Evolutionary conservation across 1,140 invertebrate genomes (phyloP).

Genomic region (Araneus ventricosus): DNA sequence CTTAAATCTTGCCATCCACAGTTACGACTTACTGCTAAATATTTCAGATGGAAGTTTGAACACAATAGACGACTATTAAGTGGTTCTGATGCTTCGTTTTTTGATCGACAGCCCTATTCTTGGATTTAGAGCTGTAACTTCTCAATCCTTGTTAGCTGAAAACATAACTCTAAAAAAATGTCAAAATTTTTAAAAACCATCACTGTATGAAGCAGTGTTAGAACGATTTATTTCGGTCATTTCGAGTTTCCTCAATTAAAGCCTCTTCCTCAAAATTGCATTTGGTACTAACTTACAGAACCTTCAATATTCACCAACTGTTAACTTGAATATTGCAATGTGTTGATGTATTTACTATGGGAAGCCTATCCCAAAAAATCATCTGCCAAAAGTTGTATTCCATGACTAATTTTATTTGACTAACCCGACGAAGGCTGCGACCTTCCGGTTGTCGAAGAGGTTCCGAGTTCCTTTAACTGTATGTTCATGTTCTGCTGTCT

Average conservation of each 20-base stretch:
- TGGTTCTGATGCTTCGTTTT: too few relatives aligned
- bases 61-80: too few relatives aligned
- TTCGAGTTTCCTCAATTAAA: background rate
- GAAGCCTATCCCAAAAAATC: background rate
- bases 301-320: constrained; percentile 27
- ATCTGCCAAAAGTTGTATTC: constrained; percentile 32
- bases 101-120: too few relatives aligned
- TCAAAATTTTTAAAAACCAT: background rate
- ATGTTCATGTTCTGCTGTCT: constrained; percentile 14
- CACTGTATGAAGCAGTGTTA: constrained; percentile 27
- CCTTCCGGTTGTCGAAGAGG: background rate
- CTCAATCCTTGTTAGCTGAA: too few relatives aligned
- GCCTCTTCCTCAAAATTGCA: background rate
- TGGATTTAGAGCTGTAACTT: too few relatives aligned
- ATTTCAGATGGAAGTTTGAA: too few relatives aligned
- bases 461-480: background rate
- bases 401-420: constrained; percentile 16
- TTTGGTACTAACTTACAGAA: constrained; percentile 2
- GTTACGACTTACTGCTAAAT: too few relatives aligned
- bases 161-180: too few relatives aligned
- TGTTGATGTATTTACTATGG: constrained; percentile 5
- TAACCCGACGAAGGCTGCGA: background rate
- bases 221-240: background rate
- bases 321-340: constrained; percentile 29
- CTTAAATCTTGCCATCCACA: too few relatives aligned